A percentile compares a stretch with the other conserved stretches of the same genome.
phyloP scores from a whole-genome alignment of 2,113 vertebrate species.

The Anhinga rufa region DNA sequence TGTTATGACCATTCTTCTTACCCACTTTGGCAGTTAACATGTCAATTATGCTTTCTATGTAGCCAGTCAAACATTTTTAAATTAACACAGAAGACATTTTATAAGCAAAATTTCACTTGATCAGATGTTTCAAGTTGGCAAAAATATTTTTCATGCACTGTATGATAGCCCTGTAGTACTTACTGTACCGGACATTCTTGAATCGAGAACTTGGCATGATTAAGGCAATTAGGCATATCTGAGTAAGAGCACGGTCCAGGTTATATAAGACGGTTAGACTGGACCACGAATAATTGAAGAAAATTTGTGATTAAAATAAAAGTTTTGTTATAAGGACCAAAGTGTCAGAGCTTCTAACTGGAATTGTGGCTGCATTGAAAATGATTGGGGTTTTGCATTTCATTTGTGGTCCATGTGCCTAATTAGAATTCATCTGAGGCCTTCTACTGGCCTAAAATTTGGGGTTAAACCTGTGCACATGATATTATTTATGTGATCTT shows the following conservation, averaged over 20 bases:
- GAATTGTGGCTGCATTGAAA: not conserved
- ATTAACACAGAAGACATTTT: not conserved
- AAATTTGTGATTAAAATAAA: not conserved
- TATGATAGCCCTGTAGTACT: not conserved
- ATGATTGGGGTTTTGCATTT: not conserved
- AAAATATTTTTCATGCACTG: constrained; percentile 3
- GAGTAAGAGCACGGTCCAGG: not conserved
- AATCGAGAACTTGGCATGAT: not conserved
- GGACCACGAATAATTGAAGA: not conserved
- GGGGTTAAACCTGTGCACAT: not conserved
- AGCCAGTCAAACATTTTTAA: not conserved
- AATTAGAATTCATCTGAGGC: not conserved
- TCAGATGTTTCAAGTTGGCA: not conserved
- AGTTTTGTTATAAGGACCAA: not conserved
- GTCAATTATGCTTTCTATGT: not conserved
- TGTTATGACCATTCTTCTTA: not conserved
- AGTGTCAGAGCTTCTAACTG: not conserved
- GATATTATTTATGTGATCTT: not conserved
- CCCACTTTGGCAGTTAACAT: not conserved
- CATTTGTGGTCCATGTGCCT: not conserved
- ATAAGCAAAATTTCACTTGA: not conserved
- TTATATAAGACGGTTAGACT: not conserved
- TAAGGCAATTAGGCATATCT: not conserved
- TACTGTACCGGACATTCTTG: not conserved
- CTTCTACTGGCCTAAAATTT: not conserved